These are phyloP conservation scores for Caenorhabditis remanei DNA, from an alignment of 1,140 invertebrate genomes.

Conservation along the genomic window DNA sequence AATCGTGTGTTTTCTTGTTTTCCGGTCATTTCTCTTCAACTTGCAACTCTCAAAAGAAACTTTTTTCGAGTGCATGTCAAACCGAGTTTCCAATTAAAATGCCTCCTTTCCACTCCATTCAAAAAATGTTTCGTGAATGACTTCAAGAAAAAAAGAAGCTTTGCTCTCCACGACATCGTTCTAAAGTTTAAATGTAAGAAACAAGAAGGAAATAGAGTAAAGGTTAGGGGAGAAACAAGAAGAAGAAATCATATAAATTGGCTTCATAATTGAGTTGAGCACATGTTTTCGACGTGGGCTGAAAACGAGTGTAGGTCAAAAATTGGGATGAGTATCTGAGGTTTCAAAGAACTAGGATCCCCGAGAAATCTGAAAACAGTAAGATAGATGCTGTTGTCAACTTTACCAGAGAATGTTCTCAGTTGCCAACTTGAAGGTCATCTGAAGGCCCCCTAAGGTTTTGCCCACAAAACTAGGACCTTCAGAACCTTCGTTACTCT, in stretches of 20 bases:
- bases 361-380: too few relatives aligned
- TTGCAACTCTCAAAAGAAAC: slow-evolving; percentile 12
- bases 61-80: slow-evolving; percentile 9
- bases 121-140: slow-evolving; percentile 11
- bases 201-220: background rate
- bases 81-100: slow-evolving; percentile 34
- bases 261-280: slow-evolving; percentile 40
- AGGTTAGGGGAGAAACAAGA: background rate
- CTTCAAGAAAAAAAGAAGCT: background rate
- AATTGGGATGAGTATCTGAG: background rate
- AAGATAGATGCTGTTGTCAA: too few relatives aligned
- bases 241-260: background rate
- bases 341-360: background rate
- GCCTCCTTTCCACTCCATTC: background rate
- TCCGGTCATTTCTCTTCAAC: slow-evolving; percentile 9
- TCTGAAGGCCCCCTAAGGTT: too few relatives aligned
- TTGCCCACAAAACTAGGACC: too few relatives aligned
- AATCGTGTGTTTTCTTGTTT: slow-evolving; percentile 27
- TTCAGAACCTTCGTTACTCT: too few relatives aligned
- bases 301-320: background rate
- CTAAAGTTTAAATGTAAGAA: slow-evolving; percentile 1
- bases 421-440: too few relatives aligned
- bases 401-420: too few relatives aligned
- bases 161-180: slow-evolving; percentile 34
- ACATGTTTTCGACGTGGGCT: background rate